Percentiles rank a stretch among this genome's conserved stretches.
Evolutionary conservation across 2,113 vertebrate genomes (phyloP).

Genomic region (Falcunculus frontatus): DNA sequence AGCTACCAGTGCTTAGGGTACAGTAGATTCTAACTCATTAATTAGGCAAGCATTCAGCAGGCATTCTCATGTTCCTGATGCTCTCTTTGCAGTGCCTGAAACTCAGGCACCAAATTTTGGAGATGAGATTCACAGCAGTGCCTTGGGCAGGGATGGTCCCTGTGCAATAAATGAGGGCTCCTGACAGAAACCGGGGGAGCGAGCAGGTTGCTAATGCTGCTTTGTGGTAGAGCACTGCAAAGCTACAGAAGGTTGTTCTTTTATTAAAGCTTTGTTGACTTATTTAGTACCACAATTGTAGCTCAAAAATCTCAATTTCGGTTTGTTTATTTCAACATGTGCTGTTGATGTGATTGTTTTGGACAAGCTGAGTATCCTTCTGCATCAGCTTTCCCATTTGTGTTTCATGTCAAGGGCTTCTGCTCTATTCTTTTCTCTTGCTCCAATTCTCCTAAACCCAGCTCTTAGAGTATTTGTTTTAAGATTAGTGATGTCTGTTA

Average conservation of each 20-base stretch:
- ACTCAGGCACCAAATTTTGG: background rate
- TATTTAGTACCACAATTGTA: fast-evolving
- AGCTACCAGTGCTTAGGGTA: background rate
- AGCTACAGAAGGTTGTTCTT: background rate
- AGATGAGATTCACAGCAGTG: background rate
- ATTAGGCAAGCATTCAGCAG: constrained; percentile 5
- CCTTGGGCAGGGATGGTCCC: background rate
- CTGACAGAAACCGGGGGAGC: background rate
- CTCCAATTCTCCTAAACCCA: background rate
- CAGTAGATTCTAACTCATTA: background rate
- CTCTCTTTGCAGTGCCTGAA: background rate
- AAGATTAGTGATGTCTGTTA: background rate
- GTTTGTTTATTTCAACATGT: background rate
- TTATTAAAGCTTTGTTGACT: background rate
- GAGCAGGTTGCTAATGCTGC: background rate
- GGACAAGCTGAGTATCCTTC: background rate
- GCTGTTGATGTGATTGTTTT: background rate
- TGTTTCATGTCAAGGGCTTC: background rate
- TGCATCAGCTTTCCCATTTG: background rate
- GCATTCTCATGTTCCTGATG: background rate
- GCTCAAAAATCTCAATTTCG: background rate
- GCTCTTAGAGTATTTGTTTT: background rate
- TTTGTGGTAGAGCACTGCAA: background rate
- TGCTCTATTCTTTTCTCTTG: background rate
- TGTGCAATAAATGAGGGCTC: background rate